Conservation (phyloP, 2,113 vertebrate species). For the Beaufortia kweichowensis region DNA sequence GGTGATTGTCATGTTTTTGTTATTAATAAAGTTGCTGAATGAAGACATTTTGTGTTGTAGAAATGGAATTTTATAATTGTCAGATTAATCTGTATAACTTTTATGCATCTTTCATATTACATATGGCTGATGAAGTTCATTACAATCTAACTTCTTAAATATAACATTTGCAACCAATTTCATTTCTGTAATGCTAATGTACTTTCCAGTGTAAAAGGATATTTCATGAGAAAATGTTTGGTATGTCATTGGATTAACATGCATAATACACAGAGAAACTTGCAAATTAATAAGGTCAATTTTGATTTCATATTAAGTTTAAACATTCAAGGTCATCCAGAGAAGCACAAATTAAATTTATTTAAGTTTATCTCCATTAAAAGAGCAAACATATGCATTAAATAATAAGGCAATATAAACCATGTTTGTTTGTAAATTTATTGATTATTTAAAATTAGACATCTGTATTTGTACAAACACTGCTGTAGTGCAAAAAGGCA, state of each 20-base stretch:
- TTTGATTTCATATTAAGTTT: background rate
- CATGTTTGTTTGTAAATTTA: background rate
- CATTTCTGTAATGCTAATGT: too few species aligned
- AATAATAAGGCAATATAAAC: background rate
- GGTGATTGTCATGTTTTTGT: background rate
- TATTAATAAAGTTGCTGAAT: background rate
- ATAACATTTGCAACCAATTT: too few species aligned
- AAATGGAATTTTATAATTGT: too few species aligned
- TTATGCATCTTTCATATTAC: background rate
- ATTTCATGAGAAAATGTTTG: too few species aligned
- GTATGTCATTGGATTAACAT: too few species aligned
- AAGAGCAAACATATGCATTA: background rate
- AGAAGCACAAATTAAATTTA: background rate
- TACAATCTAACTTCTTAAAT: background rate
- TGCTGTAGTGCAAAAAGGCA: conserved; percentile 43
- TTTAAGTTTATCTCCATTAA: background rate
- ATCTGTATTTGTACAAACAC: conserved; percentile 32
- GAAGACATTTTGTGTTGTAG: background rate
- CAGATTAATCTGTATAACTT: background rate
- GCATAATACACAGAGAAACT: too few species aligned
- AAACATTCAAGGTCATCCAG: background rate
- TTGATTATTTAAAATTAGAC: conserved; percentile 24
- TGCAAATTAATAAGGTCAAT: too few species aligned
- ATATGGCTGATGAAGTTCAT: background rate
- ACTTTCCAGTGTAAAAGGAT: too few species aligned